These are phyloP conservation scores for Wiebesia pumilae DNA, from an alignment of 1,140 invertebrate species.

Conservation along the genomic window DNA sequence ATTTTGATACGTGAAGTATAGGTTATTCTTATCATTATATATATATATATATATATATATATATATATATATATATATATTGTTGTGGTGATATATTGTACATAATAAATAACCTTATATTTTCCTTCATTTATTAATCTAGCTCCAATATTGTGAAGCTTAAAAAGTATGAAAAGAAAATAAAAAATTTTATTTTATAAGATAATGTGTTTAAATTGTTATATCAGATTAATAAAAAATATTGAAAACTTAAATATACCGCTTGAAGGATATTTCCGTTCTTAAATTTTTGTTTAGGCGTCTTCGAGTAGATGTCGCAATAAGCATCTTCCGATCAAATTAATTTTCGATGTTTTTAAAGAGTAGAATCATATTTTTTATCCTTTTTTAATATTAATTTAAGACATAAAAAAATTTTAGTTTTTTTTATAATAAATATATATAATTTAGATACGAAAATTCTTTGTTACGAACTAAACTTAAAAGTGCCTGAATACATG, in stretches of 20 bases:
- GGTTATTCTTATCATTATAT: too few relatives aligned
- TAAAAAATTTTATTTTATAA: too few relatives aligned
- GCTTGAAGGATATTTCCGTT: not conserved
- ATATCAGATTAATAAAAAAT: not conserved
- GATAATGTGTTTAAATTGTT: not conserved
- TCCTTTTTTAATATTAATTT: not conserved
- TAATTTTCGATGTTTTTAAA: not conserved
- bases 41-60: too few relatives aligned
- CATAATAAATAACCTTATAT: too few relatives aligned
- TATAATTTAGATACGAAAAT: not conserved
- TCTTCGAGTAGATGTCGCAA: constrained; percentile 13
- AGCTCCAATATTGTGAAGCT: too few relatives aligned
- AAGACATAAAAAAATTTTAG: not conserved
- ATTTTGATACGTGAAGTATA: not conserved
- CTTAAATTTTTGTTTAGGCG: not conserved
- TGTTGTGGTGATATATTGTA: too few relatives aligned
- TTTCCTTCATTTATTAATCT: too few relatives aligned
- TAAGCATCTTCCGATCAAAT: not conserved
- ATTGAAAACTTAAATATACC: not conserved
- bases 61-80: too few relatives aligned
- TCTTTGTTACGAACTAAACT: not conserved
- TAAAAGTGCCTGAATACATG: not conserved
- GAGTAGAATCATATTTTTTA: not conserved
- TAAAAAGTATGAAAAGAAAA: too few relatives aligned
- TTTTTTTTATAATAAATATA: not conserved